Evolutionary conservation across 2,797 vertebrate genomes (phyloP).

Genomic region (Hozukius guyotensis): DNA sequence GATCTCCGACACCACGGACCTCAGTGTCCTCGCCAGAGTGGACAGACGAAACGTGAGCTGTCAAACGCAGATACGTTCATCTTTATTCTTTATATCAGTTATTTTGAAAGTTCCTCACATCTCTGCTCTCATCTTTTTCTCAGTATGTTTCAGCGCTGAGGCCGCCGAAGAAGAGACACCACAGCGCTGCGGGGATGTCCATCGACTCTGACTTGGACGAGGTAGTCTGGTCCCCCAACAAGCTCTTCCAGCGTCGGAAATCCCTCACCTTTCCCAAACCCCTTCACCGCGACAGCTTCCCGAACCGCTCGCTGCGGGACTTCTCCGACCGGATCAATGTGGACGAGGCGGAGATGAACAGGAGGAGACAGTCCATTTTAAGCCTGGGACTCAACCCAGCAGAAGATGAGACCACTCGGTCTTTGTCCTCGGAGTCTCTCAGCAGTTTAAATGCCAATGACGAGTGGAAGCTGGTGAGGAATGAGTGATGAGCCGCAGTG

Average conservation of each 20-base stretch:
- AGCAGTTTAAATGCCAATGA: constrained; percentile 53
- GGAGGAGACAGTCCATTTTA: constrained; percentile 59
- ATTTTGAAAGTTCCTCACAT: not conserved
- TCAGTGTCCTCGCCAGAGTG: constrained; percentile 86
- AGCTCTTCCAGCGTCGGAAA: constrained; percentile 50
- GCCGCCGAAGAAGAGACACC: constrained; percentile 79
- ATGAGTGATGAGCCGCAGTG: not conserved
- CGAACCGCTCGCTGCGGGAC: constrained; percentile 78
- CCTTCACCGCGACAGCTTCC: constrained; percentile 58
- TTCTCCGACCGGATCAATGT: constrained; percentile 79
- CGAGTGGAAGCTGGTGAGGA: constrained; percentile 89
- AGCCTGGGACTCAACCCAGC: not conserved
- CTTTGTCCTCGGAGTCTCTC: constrained; percentile 29
- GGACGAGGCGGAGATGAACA: constrained; percentile 76
- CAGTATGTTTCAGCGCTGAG: constrained; percentile 91
- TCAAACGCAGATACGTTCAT: not conserved
- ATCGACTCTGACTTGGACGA: constrained; percentile 69
- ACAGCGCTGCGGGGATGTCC: constrained; percentile 32
- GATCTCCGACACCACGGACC: constrained; percentile 90
- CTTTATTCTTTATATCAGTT: not conserved
- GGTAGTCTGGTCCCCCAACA: constrained; percentile 48
- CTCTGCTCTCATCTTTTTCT: constrained; percentile 8
- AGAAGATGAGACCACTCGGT: not conserved
- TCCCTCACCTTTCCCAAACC: constrained; percentile 66
- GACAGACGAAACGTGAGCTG: constrained; percentile 88